Evolutionary conservation across 1,140 invertebrate genomes (phyloP).

Genomic region (Myzus persicae): DNA sequence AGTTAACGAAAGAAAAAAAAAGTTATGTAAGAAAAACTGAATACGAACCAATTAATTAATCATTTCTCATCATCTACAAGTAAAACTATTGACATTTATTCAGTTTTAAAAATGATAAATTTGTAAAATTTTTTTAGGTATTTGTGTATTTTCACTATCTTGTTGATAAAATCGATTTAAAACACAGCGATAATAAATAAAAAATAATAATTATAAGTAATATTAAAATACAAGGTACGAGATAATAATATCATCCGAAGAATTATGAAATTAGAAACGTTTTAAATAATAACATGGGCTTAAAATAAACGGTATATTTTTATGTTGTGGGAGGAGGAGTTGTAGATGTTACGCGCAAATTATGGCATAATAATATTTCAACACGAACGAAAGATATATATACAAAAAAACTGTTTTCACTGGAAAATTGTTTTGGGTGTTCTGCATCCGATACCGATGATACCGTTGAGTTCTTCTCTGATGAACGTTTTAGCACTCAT

Average conservation of each 20-base stretch:
- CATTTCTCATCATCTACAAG: no score
- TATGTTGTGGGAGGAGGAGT: neutral
- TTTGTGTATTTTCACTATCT: no score
- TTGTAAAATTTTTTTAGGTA: no score
- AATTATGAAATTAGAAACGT: neutral
- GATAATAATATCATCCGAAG: neutral
- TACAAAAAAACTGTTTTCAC: neutral
- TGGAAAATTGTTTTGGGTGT: neutral
- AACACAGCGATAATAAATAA: no score
- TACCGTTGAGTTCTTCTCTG: slow-evolving; percentile 16
- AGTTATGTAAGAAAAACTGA: no score
- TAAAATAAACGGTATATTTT: neutral
- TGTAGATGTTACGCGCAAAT: neutral
- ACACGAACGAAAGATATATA: neutral
- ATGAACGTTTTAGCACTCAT: neutral
- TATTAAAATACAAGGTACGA: neutral
- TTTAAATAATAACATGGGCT: neutral
- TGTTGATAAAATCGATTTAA: no score
- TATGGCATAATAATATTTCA: neutral
- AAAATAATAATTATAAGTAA: no score
- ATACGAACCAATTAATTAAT: no score
- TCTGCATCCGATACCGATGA: neutral
- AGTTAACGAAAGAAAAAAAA: no score
- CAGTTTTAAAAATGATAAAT: no score
- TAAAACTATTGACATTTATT: no score